Base-by-base conservation (phyloP, 1,140 invertebrate genomes). In the Medauroidea extradentata region DNA sequence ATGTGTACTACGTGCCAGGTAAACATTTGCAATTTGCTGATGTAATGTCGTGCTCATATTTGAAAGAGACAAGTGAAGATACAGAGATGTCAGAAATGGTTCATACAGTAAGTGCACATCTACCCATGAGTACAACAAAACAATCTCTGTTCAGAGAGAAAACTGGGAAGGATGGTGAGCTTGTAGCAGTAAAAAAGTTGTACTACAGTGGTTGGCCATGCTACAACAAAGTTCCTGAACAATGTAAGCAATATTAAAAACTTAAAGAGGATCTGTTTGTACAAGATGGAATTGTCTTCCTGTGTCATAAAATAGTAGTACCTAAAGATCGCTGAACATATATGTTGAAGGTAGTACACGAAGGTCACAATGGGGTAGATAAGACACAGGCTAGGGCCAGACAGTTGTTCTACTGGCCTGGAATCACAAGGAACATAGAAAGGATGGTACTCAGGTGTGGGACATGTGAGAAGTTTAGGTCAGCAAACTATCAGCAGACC, bases 11-110 rank as follows among this genome's bases (percentile, higher is more conserved):
- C 60, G 66, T 65, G 59, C 69, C 67, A 34, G 77, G 77, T 5
- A 79, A 75, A 68, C 67, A 69, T 23, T 64, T 79, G 61, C 71
- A 69, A 59, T 63, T 77, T 34, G 68, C 74, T 44, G 75, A 79
- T 67, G 71, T 70, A 16, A 67, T 75, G 62, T 72, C 74, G 58
- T 57, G 77, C 65, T 63, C 68, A 8, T 59, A 66, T 46, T 54
- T 62, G 16, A 59, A 51, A 60, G 9, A 62, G 4, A 34, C 29
- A 4, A 11, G 29, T 34, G 11, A 34, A 7, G 4, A 34, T 34
- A 34, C 29, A 34, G 29, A 34, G 29, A 4, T 34, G 29, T 7
- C 29, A 34, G 29, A 34, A 34, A 34, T 34, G 29, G 29, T 34
- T 34, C 29, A 34, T 11, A 34, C 29, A 34, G 29, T 34, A 7